Evolutionary conservation across 2,113 vertebrate genomes (phyloP).

Genomic region (Nerophis ophidion): DNA sequence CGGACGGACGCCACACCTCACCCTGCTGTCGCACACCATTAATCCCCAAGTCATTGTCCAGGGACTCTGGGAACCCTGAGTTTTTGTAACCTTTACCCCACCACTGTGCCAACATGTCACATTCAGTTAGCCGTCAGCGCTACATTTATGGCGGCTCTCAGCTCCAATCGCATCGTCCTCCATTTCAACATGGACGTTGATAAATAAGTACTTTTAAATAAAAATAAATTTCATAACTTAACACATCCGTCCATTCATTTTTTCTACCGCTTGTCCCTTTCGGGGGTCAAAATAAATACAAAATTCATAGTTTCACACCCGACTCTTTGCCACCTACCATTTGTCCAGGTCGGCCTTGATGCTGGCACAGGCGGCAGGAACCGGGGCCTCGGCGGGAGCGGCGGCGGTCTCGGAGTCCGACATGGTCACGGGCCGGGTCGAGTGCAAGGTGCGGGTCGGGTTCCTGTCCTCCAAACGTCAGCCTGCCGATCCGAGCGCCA

Average conservation of each 20-base stretch:
- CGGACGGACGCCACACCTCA: slow-evolving; percentile 38
- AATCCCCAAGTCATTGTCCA: slow-evolving; percentile 21
- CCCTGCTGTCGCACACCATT: slow-evolving; percentile 32
- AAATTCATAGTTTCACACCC: neutral
- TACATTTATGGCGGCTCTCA: slow-evolving; percentile 3
- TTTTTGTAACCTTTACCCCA: slow-evolving; percentile 20
- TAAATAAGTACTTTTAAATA: neutral
- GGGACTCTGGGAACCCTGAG: slow-evolving; percentile 4
- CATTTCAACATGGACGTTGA: slow-evolving; percentile 45
- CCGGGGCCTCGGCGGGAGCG: slow-evolving; percentile 58
- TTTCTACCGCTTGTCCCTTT: too few relatives aligned
- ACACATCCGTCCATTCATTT: too few relatives aligned
- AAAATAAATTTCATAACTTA: too few relatives aligned
- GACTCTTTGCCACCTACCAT: slow-evolving; percentile 61
- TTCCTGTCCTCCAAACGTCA: slow-evolving; percentile 45
- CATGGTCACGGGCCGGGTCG: slow-evolving; percentile 55
- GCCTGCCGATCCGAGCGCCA: slow-evolving; percentile 48
- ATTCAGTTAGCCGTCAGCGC: slow-evolving; percentile 20
- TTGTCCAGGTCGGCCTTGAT: slow-evolving; percentile 76
- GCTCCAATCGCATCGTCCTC: slow-evolving; percentile 9
- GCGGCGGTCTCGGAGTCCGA: slow-evolving; percentile 69
- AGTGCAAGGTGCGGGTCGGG: slow-evolving; percentile 36
- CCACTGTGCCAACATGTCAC: neutral
- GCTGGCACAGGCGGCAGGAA: slow-evolving; percentile 61
- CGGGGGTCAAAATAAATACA: neutral